A percentile compares a stretch with the other conserved stretches of the same genome.
Evolutionary conservation across 2,797 vertebrate genomes (phyloP).

Genomic region (Trichosurus vulpecula): DNA sequence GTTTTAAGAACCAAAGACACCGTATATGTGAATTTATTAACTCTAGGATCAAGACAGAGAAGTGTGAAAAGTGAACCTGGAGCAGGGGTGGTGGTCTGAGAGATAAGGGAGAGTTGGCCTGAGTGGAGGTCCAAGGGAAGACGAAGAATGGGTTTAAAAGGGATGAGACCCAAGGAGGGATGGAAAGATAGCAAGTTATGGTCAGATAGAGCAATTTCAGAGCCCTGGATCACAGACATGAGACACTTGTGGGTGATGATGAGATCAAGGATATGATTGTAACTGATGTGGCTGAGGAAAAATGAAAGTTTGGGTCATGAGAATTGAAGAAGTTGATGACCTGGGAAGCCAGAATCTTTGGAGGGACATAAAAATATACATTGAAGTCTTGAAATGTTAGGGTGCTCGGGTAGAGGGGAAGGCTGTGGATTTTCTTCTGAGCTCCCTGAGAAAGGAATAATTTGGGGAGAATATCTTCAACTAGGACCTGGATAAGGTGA

Average conservation of each 20-base stretch:
- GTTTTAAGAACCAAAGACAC: background rate
- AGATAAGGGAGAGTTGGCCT: background rate
- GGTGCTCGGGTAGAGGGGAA: background rate
- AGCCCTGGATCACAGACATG: background rate
- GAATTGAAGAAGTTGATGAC: background rate
- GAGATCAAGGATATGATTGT: background rate
- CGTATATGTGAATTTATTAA: background rate
- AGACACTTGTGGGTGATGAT: background rate
- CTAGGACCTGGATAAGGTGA: background rate
- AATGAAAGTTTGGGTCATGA: background rate
- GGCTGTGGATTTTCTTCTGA: background rate
- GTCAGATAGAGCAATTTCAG: background rate
- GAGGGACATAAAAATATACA: background rate
- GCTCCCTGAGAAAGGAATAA: background rate
- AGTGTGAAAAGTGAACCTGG: background rate
- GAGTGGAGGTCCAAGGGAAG: background rate
- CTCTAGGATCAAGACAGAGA: background rate
- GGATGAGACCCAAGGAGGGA: background rate
- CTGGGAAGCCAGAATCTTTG: background rate
- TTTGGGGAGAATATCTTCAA: background rate
- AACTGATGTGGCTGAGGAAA: background rate
- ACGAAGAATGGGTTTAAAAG: background rate
- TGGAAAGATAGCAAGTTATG: background rate
- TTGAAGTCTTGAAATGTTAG: background rate
- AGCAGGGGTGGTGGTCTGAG: background rate